These are phyloP conservation scores for Hololepta plana DNA, from an alignment of 2,888 invertebrate genomes.

Conservation along the genomic window DNA sequence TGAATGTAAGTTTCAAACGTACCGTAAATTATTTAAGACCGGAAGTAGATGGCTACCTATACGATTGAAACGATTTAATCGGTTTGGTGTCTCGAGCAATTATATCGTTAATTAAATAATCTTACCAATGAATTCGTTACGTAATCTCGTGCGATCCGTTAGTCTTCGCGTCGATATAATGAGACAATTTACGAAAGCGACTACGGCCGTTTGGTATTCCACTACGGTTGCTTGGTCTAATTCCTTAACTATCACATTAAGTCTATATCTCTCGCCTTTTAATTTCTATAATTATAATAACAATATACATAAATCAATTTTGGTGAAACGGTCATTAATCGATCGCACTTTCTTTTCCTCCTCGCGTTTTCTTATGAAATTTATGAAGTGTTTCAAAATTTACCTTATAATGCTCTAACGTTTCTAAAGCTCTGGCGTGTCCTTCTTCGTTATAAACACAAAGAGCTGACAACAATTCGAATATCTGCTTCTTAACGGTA, in stretches of 20 bases:
- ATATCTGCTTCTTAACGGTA: constrained; percentile 90
- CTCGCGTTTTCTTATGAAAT: not conserved
- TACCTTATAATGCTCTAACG: constrained; percentile 87
- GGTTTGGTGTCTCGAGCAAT: too few relatives aligned
- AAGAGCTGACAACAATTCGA: constrained; percentile 84
- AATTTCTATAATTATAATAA: constrained; percentile 50
- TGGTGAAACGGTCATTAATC: not conserved
- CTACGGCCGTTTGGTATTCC: constrained; percentile 80
- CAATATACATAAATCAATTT: constrained; percentile 7
- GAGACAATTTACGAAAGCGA: constrained; percentile 91
- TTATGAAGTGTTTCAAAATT: constrained; percentile 11
- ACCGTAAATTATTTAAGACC: constrained; percentile 71
- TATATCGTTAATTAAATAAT: constrained; percentile 1
- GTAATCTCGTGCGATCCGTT: constrained; percentile 69
- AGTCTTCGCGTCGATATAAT: constrained; percentile 78
- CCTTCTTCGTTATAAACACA: constrained; percentile 89
- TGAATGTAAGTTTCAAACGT: too few relatives aligned
- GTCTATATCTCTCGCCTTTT: constrained; percentile 76
- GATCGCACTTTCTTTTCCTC: not conserved
- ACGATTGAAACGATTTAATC: too few relatives aligned
- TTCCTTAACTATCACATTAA: constrained; percentile 77
- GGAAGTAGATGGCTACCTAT: constrained; percentile 78
- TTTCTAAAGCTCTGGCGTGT: constrained; percentile 70
- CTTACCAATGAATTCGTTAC: constrained; percentile 88
- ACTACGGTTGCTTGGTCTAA: constrained; percentile 60